Base-by-base conservation (phyloP, 2,888 invertebrate species). In the Oxyscelio sp. region DNA sequence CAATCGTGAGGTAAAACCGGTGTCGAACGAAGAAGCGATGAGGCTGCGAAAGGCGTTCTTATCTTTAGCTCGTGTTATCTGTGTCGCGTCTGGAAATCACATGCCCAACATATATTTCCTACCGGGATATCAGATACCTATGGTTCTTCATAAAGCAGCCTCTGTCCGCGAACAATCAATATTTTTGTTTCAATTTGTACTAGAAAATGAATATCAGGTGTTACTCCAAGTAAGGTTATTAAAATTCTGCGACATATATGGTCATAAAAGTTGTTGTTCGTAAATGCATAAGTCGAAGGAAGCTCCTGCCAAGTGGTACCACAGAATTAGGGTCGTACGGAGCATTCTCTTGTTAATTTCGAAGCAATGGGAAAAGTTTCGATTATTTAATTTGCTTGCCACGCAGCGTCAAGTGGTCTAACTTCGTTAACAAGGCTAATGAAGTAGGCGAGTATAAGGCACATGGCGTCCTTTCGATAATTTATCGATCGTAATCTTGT, bases 301-400 rank as follows among this genome's bases (percentile, higher is more conserved):
- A 68, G 43, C 52, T 56, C 24, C 11, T 8, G 17, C n/a, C n/a
- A 43, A 15, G 27, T 17, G 43, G 19, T 11, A 43, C 34, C 27
- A 27, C 43, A 43, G 68, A 43, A 68, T 43, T 56, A 31, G 40
- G 68, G 68, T 68, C 68, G 68, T 43, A 34, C 22, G 34, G 34
- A 19, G 52, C 38, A 70, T 70, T 70, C 45, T 38, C 19, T 21
- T 43, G 17, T 38, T 59, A 71, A 71, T 58, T 61, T 61, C 52
- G 17, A 40, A 54, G 54, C 63, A 63, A 73, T 73, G 61, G 43
- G 61, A 73, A 61, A 73, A 73, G 50, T 73, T 73, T 61, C 52
- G 73, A 73, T 73, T 73, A 73, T 61, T 73, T 73, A 73, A 73
- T 73, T 73, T 63, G 61, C 54, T 61, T 43, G 54, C 61, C 48